These are phyloP conservation scores for Phaedon cochleariae DNA, from an alignment of 2,888 invertebrate genomes.

Conservation along the genomic window DNA sequence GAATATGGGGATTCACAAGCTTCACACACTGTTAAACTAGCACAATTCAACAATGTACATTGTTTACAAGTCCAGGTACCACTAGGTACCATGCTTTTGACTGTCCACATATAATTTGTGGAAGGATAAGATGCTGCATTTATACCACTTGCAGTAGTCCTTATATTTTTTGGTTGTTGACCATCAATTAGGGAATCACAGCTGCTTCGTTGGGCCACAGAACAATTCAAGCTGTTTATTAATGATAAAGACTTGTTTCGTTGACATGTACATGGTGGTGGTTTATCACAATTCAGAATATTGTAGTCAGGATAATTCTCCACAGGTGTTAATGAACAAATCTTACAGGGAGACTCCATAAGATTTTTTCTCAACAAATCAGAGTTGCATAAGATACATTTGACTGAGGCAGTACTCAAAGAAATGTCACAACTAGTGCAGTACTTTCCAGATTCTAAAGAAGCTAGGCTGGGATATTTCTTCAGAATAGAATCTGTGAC, in stretches of 20 bases:
- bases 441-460: conserved; percentile 32
- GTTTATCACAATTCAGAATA: conserved; percentile 53
- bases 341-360: conserved; percentile 58
- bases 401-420: conserved; percentile 38
- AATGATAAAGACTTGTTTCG: conserved; percentile 55
- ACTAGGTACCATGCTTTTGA: conserved; percentile 50
- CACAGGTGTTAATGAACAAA: conserved; percentile 57
- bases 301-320: conserved; percentile 56
- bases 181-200: conserved; percentile 53
- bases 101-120: conserved; percentile 55
- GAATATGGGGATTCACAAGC: conserved; percentile 75
- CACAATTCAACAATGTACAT: conserved; percentile 79
- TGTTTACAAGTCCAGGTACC: conserved; percentile 75
- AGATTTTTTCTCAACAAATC: conserved; percentile 56
- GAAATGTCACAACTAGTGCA: conserved; percentile 43
- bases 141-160: conserved; percentile 61
- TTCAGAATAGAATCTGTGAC: conserved; percentile 38
- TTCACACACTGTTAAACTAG: conserved; percentile 73
- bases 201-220: conserved; percentile 54
- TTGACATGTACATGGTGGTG: conserved; percentile 55
- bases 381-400: conserved; percentile 56
- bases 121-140: conserved; percentile 49
- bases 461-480: conserved; percentile 44
- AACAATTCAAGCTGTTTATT: conserved; percentile 59
- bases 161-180: conserved; percentile 53